A percentile compares a stretch with the other conserved stretches of the same genome.
These are phyloP conservation scores for Lasioglossum morio DNA, from an alignment of 2,888 invertebrate species.

Conservation along the genomic window DNA sequence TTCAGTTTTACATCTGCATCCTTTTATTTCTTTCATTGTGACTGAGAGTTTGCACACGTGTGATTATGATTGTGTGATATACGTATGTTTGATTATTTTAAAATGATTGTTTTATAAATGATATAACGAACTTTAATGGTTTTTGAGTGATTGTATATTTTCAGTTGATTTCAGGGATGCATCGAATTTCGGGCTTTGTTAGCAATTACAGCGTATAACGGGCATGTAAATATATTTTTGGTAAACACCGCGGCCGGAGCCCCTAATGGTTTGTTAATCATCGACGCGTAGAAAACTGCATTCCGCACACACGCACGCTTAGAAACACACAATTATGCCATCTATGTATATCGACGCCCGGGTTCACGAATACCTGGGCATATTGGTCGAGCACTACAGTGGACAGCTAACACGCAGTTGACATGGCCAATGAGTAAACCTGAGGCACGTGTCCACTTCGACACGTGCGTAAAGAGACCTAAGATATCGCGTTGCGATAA, in stretches of 20 bases:
- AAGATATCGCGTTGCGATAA: background rate
- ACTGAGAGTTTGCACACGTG: too few relatives aligned
- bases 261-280: constrained; percentile 24
- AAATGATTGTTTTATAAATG: too few relatives aligned
- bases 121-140: too few relatives aligned
- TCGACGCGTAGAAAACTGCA: background rate
- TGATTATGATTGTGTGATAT: too few relatives aligned
- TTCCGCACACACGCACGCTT: background rate
- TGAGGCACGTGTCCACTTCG: constrained; percentile 13
- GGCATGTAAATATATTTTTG: background rate
- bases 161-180: too few relatives aligned
- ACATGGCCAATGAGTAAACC: constrained; percentile 41
- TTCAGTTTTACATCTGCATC: too few relatives aligned
- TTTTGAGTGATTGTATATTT: too few relatives aligned
- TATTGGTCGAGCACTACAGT: constrained; percentile 52
- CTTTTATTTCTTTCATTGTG: too few relatives aligned
- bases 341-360: constrained; percentile 3
- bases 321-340: constrained; percentile 21
- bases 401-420: constrained; percentile 42
- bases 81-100: too few relatives aligned
- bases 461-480: constrained; percentile 13
- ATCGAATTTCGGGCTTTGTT: background rate
- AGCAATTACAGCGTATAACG: background rate
- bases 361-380: constrained; percentile 35
- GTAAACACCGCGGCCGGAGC: background rate